Conservation (phyloP, 2,113 vertebrate species). For the Colaptes auratus region DNA sequence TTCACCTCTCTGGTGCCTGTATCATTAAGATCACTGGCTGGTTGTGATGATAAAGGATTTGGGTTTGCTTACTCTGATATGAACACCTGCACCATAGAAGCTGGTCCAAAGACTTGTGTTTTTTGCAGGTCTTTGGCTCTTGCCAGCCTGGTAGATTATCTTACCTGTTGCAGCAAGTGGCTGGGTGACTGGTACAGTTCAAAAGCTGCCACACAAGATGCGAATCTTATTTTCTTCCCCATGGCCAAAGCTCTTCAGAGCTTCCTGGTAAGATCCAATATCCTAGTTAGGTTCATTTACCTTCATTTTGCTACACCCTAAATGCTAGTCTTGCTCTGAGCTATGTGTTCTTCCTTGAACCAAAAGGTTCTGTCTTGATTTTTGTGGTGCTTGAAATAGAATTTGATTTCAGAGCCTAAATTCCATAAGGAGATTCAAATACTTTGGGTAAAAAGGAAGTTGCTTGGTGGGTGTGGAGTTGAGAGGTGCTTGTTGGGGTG, state of each 20-base stretch:
- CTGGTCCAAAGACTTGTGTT: slow-evolving; percentile 27
- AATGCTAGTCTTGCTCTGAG: neutral
- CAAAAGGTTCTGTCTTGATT: neutral
- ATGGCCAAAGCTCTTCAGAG: neutral
- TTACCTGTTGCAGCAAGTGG: neutral
- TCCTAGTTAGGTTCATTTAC: neutral
- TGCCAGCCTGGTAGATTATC: neutral
- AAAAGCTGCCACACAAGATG: slow-evolving; percentile 6
- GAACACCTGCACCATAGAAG: neutral
- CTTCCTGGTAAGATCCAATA: neutral
- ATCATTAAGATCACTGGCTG: neutral
- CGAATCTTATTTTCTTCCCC: neutral
- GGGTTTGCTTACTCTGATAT: neutral
- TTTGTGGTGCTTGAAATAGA: neutral
- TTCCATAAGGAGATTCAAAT: neutral
- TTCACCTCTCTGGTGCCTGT: neutral
- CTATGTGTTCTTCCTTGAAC: neutral
- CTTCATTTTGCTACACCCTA: accelerated
- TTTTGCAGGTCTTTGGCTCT: slow-evolving; percentile 56
- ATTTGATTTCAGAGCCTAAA: neutral
- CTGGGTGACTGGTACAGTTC: neutral
- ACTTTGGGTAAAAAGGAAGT: neutral
- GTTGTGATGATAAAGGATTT: neutral
- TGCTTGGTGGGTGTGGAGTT: neutral
- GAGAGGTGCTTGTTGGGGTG: neutral